Evolutionary conservation across 1,140 invertebrate genomes (phyloP).

Genomic region (Solenopsis invicta): DNA sequence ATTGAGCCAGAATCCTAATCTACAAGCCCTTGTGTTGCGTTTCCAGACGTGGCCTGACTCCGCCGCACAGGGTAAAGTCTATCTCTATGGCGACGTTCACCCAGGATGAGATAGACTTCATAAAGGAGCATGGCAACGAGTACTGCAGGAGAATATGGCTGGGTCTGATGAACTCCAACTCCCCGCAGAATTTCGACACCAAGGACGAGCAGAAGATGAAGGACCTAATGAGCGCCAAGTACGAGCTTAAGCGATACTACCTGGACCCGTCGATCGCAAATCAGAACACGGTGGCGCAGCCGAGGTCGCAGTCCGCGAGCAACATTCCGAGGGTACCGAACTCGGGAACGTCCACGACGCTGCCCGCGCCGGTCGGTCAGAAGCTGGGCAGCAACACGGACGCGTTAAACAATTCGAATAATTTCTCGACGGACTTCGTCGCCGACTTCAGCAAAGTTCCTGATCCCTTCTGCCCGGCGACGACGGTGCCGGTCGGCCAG

Average conservation of each 20-base stretch:
- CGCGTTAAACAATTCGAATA: constrained; percentile 79
- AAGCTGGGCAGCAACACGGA: constrained; percentile 73
- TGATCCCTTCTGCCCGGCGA: constrained; percentile 82
- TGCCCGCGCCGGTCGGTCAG: constrained; percentile 68
- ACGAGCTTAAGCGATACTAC: constrained; percentile 95
- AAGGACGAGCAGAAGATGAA: constrained; percentile 96
- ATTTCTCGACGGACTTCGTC: constrained; percentile 88
- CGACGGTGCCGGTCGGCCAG: constrained; percentile 72
- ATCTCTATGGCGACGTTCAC: constrained; percentile 99
- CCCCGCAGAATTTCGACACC: constrained; percentile 85
- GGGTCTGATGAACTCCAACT: constrained; percentile 91
- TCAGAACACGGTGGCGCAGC: constrained; percentile 72
- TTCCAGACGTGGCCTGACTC: constrained; percentile 96
- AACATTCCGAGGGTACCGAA: constrained; percentile 81
- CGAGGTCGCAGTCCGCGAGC: constrained; percentile 62
- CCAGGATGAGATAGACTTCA: constrained; percentile 97
- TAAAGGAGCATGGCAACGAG: constrained; percentile 97
- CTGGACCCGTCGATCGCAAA: constrained; percentile 89
- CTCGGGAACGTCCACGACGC: constrained; percentile 70
- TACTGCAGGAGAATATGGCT: constrained; percentile 97
- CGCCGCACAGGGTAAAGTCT: constrained; percentile 98
- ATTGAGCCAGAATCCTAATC: neutral
- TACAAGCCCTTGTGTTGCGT: constrained; percentile 26
- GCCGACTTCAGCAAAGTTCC: constrained; percentile 89
- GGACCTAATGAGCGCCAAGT: constrained; percentile 97